These are phyloP conservation scores for Aurelia aurita DNA, from an alignment of 30 jellyfish, hydroid and myxozoan species.

Conservation along the genomic window DNA sequence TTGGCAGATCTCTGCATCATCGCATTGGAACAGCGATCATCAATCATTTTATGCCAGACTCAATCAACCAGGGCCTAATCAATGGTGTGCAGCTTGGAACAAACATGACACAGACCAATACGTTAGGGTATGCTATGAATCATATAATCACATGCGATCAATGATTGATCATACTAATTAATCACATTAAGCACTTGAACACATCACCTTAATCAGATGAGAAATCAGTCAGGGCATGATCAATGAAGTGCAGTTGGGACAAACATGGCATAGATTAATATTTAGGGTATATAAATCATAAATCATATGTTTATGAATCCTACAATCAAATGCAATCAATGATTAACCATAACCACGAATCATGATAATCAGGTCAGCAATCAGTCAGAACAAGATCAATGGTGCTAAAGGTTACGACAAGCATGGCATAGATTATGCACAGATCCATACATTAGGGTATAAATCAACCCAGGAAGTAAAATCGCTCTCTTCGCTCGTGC, in stretches of 20 bases:
- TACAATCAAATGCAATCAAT: too few species aligned
- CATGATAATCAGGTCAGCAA: constrained; percentile 4
- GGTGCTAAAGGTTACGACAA: constrained; percentile 19
- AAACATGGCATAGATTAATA: constrained; percentile 7
- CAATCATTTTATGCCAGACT: constrained; percentile 42
- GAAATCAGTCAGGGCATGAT: constrained; percentile 18
- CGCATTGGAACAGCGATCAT: constrained; percentile 35
- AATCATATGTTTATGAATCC: too few species aligned
- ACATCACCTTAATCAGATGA: too few species aligned
- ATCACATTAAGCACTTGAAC: neutral
- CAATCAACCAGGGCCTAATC: constrained; percentile 27
- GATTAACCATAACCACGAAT: too few species aligned
- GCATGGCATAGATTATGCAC: constrained; percentile 33
- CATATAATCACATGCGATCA: too few species aligned
- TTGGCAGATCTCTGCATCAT: constrained; percentile 44
- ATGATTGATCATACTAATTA: too few species aligned
- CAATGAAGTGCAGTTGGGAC: constrained; percentile 33
- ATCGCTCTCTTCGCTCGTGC: too few species aligned
- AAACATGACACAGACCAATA: constrained; percentile 9
- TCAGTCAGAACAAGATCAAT: constrained; percentile 12
- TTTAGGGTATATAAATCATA: too few species aligned
- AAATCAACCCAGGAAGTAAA: too few species aligned
- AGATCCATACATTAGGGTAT: constrained; percentile 36
- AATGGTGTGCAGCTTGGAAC: constrained; percentile 41
- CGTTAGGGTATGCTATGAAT: too few species aligned